Base-by-base conservation (phyloP, 2,888 invertebrate genomes). In the Rhingia campestris region DNA sequence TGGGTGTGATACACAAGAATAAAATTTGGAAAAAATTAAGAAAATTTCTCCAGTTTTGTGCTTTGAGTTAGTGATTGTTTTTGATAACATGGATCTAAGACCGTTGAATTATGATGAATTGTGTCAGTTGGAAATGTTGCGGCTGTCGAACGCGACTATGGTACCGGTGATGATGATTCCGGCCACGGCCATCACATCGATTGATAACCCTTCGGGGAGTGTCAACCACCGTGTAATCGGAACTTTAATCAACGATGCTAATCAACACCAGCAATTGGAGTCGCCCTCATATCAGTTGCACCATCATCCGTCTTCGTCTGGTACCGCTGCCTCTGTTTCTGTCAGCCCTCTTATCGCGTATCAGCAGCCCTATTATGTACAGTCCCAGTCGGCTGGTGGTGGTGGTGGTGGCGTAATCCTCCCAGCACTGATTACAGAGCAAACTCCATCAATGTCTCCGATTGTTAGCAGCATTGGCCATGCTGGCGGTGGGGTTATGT, bases 131-230 rank as follows among this genome's bases (percentile, higher is more conserved):
- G 91, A 91, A 81, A 74, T 91, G 87, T 74, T 91, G 77, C 85
- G 77, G 32, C 63, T 88, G 6, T 74, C 86, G 12, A 87, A 88
- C 39, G 81, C 89, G 43, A 87, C 90, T 45, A 90, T 91, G 89
- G 80, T 91, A 86, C 91, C 91, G 64, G 90, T 91, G 47, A 90
- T 91, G 91, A 89, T 91, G 61, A 90, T 91, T 87, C 91, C 91
- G 54, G 89, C 91, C 56, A 87, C 90, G 33, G 86, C 90, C 58
- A 87, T 91, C 10, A 14, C 69, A 9, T 51, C 81, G 4, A 66
- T 81, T 1, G 77, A 81, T 14, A 69, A 53, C 30, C 9, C 69
- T 9, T 33, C 66, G 43, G 70, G 63, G 14, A 58, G 69, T 59
- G 73, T 63, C 32, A 22, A 58, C 35, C 75, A 86, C 56, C 81